Evolutionary conservation across 1,140 invertebrate genomes (phyloP).

Genomic region (Drosophila auraria): DNA sequence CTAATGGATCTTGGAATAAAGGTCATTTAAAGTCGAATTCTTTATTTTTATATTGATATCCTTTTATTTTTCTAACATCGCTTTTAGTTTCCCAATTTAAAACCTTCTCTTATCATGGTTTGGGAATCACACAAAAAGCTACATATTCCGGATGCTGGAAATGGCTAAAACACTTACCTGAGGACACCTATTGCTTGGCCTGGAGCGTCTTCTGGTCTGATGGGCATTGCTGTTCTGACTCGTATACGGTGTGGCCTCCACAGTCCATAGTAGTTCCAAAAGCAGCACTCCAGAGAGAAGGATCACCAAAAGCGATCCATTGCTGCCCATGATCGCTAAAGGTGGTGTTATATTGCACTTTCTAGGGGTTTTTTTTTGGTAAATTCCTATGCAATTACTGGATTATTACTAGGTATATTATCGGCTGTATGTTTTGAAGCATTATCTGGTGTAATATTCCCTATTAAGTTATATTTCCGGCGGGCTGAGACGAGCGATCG

Average conservation of each 20-base stretch:
- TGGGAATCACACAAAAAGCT: too few species aligned
- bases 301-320: constrained; percentile 23
- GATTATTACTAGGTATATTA: background rate
- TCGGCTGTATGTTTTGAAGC: background rate
- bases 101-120: too few species aligned
- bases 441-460: background rate
- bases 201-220: constrained; percentile 64
- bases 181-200: constrained; percentile 67
- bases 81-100: too few species aligned
- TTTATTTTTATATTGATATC: too few species aligned
- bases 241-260: constrained; percentile 48
- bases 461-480: constrained; percentile 24
- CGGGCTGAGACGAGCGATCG: constrained; percentile 36
- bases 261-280: constrained; percentile 20
- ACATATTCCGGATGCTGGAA: too few species aligned
- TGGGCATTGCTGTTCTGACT: constrained; percentile 69
- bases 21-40: too few species aligned
- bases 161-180: constrained; percentile 57
- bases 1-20: background rate
- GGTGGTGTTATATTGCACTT: background rate
- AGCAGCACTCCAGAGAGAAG: constrained; percentile 26
- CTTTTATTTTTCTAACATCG: too few species aligned
- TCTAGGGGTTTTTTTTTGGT: background rate
- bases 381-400: background rate
- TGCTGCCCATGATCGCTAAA: constrained; percentile 7